Conservation (phyloP, 2,113 vertebrate genomes). For the Addax nasomaculatus region DNA sequence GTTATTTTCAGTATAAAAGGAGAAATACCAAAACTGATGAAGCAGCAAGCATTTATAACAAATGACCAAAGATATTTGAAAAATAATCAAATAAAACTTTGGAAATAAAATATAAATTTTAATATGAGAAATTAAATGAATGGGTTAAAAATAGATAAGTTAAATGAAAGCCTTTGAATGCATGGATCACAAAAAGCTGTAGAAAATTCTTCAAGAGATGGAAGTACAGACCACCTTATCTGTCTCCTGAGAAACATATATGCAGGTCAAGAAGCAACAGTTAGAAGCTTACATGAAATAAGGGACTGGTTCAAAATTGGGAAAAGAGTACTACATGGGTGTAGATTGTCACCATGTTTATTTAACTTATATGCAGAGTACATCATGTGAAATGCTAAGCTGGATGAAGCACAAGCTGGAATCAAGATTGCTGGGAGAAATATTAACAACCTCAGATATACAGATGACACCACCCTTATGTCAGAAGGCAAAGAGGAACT, state of each 20-base stretch:
- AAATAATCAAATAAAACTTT: not conserved
- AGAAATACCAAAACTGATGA: not conserved
- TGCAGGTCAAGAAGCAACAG: not conserved
- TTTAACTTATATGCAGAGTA: not conserved
- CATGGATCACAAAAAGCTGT: not conserved
- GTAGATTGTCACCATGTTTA: not conserved
- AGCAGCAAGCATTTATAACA: not conserved
- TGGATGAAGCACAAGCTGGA: not conserved
- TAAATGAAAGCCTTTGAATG: not conserved
- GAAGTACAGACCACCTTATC: not conserved
- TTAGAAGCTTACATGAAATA: not conserved
- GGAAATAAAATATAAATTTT: not conserved
- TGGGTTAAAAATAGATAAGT: not conserved
- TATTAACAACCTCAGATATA: not conserved
- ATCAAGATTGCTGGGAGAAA: not conserved
- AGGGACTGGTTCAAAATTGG: not conserved
- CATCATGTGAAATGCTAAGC: not conserved
- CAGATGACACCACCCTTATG: not conserved
- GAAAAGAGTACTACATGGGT: not conserved
- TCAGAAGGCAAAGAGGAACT: not conserved
- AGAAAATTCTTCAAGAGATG: not conserved
- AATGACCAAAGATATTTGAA: not conserved
- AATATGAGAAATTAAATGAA: not conserved
- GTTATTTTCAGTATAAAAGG: not conserved
- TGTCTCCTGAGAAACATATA: not conserved